Conservation (phyloP, 2,113 vertebrate species). For the Tonatia bakeri region DNA sequence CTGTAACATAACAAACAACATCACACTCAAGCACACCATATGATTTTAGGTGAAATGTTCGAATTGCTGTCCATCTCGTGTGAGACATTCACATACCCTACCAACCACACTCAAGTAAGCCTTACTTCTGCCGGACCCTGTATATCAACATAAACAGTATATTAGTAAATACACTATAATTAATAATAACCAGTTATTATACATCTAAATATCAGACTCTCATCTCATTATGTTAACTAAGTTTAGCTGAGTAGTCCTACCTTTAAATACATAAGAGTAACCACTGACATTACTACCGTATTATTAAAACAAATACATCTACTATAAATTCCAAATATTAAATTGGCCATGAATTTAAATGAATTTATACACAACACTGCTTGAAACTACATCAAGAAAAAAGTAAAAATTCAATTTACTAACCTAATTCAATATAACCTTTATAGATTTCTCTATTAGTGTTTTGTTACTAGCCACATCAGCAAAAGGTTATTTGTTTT, state of each 20-base stretch:
- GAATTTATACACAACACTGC: background rate
- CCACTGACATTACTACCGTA: background rate
- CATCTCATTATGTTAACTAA: conserved; percentile 12
- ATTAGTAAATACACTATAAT: background rate
- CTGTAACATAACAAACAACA: too few species aligned
- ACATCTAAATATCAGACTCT: background rate
- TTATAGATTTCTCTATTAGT: background rate
- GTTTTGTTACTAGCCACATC: background rate
- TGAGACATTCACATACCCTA: too few species aligned
- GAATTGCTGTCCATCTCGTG: too few species aligned
- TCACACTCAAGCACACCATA: too few species aligned
- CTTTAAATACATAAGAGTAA: background rate
- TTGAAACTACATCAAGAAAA: background rate
- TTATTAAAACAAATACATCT: background rate
- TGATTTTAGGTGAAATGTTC: too few species aligned
- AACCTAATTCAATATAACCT: background rate
- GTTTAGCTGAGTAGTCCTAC: background rate
- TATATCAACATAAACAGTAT: background rate
- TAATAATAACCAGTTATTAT: background rate
- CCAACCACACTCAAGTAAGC: too few species aligned
- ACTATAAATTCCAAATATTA: background rate
- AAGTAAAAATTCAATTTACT: background rate
- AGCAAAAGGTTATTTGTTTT: background rate
- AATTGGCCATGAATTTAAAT: background rate
- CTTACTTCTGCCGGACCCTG: too few species aligned